phyloP scores from a whole-genome alignment of 2,888 invertebrate species.

The Strigamia transsilvanica region DNA sequence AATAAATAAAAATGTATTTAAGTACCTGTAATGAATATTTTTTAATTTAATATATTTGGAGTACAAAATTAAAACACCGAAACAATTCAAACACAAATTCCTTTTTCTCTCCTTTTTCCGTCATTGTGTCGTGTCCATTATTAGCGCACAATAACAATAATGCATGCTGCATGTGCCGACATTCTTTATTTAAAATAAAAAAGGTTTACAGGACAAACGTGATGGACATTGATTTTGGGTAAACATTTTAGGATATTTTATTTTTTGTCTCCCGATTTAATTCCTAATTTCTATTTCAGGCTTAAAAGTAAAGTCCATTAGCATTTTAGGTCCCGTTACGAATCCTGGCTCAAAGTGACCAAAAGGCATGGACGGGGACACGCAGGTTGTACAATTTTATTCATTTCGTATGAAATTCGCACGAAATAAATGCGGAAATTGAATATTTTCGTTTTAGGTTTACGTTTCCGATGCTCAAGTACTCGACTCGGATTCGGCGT shows the following conservation, averaged over 20 bases:
- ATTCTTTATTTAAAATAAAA: slow-evolving; percentile 19
- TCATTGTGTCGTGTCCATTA: neutral
- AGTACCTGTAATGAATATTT: neutral
- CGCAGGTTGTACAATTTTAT: neutral
- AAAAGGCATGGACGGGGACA: slow-evolving; percentile 20
- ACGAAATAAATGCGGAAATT: neutral
- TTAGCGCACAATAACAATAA: neutral
- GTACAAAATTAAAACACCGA: neutral
- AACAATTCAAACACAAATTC: neutral
- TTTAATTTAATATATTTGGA: neutral
- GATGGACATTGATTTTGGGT: slow-evolving; percentile 18
- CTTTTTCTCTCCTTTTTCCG: neutral
- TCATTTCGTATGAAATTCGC: neutral
- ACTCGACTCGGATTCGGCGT: neutral
- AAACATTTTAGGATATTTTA: neutral
- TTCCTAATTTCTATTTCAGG: neutral
- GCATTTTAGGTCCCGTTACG: slow-evolving; percentile 16
- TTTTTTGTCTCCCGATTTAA: neutral
- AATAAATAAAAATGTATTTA: neutral
- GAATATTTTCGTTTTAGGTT: neutral
- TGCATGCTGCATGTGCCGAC: slow-evolving; percentile 3
- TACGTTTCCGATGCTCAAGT: neutral
- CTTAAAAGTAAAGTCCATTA: slow-evolving; percentile 26
- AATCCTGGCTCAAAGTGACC: slow-evolving; percentile 11
- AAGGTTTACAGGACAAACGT: slow-evolving; percentile 22